Conservation (phyloP, 2,797 vertebrate species). For the Amazona ochrocephala region DNA sequence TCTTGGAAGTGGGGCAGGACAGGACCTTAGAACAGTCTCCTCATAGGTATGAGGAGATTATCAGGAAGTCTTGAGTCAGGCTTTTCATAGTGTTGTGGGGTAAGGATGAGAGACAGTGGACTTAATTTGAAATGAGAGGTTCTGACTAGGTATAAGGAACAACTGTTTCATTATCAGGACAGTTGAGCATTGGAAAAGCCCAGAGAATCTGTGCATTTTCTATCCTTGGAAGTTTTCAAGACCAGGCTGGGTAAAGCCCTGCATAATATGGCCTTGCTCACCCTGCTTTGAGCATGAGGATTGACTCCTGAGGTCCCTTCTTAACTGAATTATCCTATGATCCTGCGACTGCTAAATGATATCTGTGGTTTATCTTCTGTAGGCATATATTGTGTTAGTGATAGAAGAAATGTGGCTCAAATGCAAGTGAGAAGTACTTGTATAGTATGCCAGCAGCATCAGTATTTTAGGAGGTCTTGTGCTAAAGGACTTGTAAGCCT, state of each 20-base stretch:
- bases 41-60: not conserved
- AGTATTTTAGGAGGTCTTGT: not conserved
- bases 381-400: not conserved
- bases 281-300: not conserved
- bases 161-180: not conserved
- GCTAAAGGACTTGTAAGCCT: not conserved
- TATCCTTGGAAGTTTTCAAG: not conserved
- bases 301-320: not conserved
- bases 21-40: not conserved
- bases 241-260: not conserved
- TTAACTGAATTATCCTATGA: not conserved
- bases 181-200: not conserved
- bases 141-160: not conserved
- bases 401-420: not conserved
- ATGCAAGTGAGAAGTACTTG: not conserved
- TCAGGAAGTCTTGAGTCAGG: not conserved
- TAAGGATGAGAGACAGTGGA: not conserved
- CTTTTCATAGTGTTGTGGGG: not conserved
- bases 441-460: not conserved
- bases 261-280: not conserved
- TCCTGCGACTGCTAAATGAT: not conserved
- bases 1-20: not conserved
- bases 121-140: not conserved
- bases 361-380: not conserved
- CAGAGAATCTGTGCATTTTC: not conserved